phyloP scores from a whole-genome alignment of 2,113 vertebrate species.

The Haemorhous mexicanus region DNA sequence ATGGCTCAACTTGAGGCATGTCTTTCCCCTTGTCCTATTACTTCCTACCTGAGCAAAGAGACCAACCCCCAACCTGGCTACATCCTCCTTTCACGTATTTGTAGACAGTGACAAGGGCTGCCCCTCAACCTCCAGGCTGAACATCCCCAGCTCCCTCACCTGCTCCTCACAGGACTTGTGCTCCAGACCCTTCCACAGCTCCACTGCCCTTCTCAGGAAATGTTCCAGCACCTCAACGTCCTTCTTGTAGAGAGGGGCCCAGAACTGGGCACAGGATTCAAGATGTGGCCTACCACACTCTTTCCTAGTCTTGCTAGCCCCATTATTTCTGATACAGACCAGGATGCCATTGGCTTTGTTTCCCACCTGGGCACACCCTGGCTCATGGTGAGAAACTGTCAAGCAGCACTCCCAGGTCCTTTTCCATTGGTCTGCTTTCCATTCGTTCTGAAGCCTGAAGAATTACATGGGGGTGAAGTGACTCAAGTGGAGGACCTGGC shows the following conservation, averaged over 20 bases:
- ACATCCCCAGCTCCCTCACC: not conserved
- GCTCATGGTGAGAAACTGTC: not conserved
- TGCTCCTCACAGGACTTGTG: too few relatives aligned
- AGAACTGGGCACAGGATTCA: not conserved
- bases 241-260: not conserved
- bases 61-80: not conserved
- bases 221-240: fast-evolving
- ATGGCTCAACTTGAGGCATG: not conserved
- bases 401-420: not conserved
- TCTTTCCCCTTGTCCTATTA: not conserved
- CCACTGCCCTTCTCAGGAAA: not conserved
- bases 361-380: fast-evolving
- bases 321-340: not conserved
- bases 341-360: not conserved
- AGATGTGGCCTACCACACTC: not conserved
- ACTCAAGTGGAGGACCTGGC: not conserved
- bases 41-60: not conserved
- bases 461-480: not conserved
- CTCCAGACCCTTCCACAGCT: not conserved
- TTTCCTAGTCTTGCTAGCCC: not conserved
- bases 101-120: not conserved
- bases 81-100: not conserved
- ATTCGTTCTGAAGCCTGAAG: not conserved
- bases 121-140: not conserved
- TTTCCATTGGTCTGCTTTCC: not conserved